Base-by-base conservation (phyloP, 2,888 invertebrate species). In the Lycia hirtaria region DNA sequence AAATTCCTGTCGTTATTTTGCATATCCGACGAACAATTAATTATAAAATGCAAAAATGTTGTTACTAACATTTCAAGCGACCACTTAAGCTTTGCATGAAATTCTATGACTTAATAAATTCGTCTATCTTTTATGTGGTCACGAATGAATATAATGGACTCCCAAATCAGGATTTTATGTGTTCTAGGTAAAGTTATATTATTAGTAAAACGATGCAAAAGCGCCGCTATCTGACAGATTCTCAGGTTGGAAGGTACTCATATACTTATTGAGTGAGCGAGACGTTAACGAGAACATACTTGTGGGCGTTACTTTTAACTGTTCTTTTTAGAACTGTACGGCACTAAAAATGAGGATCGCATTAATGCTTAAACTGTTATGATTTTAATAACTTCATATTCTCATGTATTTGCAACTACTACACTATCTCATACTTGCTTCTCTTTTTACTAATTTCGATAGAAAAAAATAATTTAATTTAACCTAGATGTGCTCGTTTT, bases 171-270 rank as follows among this genome's bases (percentile, higher is more conserved):
- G 56, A 35, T 40, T 15, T 56, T 0, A 38, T 55, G 41, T 56
- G 26, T 17, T 50, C 7, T 43, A 47, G 30, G 4, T 45, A 32
- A 24, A 48, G 48, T 41, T 30, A 30, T 17, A 38, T 4, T 45
- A 63, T 60, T 53, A 43, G 52, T 44, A 22, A 22, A 41, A 48
- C 33, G 58, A 61, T 61, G 59, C 48, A 61, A 59, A 55, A 44
- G 54, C 32, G 35, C 60, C 60, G 57, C 60, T 17, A 57, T 56
- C 54, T 55, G 61, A 50, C 30, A 38, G 55, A 60, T 47, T 50
- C 53, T 56, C 56, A 44, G 47, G 58, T 60, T 32, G 51, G 17
- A 10, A 51, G 38, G 37, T 41, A 35, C n/a, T n/a, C n/a, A n/a
- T n/a, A n/a, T n/a, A n/a, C n/a, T n/a, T 51, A 48, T 54, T 6